Evolutionary conservation across 2,888 invertebrate genomes (phyloP).

Genomic region (Amiota mariae): DNA sequence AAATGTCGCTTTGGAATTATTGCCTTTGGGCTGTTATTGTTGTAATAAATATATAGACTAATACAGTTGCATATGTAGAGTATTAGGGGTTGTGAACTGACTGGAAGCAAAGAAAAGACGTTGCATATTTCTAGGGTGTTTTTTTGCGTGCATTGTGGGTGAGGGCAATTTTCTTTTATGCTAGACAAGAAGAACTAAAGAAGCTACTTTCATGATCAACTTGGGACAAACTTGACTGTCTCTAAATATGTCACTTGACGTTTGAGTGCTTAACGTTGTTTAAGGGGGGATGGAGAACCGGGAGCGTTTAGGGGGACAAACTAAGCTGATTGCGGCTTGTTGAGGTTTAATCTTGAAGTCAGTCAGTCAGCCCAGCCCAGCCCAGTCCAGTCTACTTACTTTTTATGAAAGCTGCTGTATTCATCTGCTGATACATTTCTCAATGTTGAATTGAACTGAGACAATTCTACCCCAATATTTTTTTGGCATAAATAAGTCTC

Average conservation of each 20-base stretch:
- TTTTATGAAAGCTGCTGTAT: too few relatives aligned
- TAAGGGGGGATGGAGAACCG: too few relatives aligned
- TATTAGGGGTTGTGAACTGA: constrained; percentile 13
- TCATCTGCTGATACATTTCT: too few relatives aligned
- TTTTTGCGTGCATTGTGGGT: constrained; percentile 8
- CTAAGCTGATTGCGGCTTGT: too few relatives aligned
- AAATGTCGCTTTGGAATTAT: constrained; percentile 2
- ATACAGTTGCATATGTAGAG: constrained; percentile 13
- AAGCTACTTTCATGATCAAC: constrained; percentile 46
- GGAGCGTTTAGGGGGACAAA: too few relatives aligned
- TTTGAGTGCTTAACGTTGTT: not conserved
- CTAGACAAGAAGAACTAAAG: not conserved
- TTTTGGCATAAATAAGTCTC: not conserved
- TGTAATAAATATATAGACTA: constrained; percentile 2
- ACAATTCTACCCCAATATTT: too few relatives aligned
- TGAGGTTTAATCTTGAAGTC: too few relatives aligned
- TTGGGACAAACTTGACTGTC: constrained; percentile 62
- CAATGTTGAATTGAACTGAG: too few relatives aligned
- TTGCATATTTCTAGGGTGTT: constrained; percentile 41
- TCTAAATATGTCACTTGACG: constrained; percentile 64
- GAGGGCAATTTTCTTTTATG: constrained; percentile 53
- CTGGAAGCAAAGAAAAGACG: constrained; percentile 29
- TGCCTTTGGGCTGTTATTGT: constrained; percentile 10
- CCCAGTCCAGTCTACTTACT: too few relatives aligned
- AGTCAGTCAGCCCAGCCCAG: too few relatives aligned